These are phyloP conservation scores for Argopecten irradians DNA, from an alignment of 1,140 invertebrate species.

Conservation along the genomic window DNA sequence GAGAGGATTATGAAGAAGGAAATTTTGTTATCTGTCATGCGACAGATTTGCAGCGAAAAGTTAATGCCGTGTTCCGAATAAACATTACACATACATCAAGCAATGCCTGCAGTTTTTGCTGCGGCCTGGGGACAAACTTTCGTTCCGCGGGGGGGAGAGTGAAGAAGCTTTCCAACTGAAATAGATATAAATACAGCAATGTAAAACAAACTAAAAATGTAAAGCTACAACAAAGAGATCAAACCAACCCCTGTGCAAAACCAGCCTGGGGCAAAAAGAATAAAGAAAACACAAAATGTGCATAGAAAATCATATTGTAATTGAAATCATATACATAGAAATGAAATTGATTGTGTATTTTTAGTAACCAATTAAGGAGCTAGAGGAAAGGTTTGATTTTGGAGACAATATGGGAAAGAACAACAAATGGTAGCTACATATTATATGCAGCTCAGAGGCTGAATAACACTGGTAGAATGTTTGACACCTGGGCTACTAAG, in stretches of 20 bases:
- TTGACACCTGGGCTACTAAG: no score
- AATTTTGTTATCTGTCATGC: constrained; percentile 10
- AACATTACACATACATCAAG: constrained; percentile 63
- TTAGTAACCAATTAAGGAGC: no score
- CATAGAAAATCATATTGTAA: no score
- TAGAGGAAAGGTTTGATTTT: no score
- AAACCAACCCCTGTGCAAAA: background rate
- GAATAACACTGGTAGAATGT: no score
- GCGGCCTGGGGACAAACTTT: constrained; percentile 71
- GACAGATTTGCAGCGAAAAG: background rate
- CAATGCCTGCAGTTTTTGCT: constrained; percentile 61
- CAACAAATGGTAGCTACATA: no score
- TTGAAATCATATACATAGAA: no score
- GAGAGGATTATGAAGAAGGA: background rate
- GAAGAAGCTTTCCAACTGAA: constrained; percentile 75
- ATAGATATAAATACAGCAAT: constrained; percentile 58
- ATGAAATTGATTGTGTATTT: no score
- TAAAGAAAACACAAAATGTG: no score
- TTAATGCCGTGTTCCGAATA: constrained; percentile 11
- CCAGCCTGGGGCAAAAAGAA: background rate
- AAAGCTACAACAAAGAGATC: constrained; percentile 24
- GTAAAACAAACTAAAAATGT: constrained; percentile 31
- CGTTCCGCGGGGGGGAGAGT: constrained; percentile 68
- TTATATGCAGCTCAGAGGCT: no score
- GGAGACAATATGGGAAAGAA: no score